These are phyloP conservation scores for Nasonovia ribisnigri DNA, from an alignment of 2,888 invertebrate species.

Conservation along the genomic window DNA sequence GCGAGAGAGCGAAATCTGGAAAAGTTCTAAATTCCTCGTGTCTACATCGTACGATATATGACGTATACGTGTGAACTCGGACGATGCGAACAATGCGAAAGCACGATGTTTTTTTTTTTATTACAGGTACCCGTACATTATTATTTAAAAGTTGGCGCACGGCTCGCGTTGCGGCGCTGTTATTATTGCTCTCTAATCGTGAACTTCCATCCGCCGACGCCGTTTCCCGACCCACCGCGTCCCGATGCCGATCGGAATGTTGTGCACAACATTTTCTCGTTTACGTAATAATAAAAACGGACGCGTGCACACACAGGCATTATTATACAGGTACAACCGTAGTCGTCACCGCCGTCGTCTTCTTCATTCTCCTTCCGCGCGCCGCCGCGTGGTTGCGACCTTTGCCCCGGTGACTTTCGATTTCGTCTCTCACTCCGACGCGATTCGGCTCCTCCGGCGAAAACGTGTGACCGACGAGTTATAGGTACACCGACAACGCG, in stretches of 20 bases:
- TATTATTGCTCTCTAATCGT: slow-evolving; percentile 14
- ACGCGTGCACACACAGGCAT: background rate
- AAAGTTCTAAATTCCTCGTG: background rate
- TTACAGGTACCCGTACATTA: background rate
- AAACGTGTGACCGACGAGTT: slow-evolving; percentile 51
- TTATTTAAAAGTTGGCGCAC: background rate
- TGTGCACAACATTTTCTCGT: background rate
- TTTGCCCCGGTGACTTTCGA: slow-evolving; percentile 60
- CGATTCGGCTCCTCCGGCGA: slow-evolving; percentile 26
- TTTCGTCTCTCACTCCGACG: slow-evolving; percentile 19
- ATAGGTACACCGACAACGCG: background rate
- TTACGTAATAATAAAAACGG: slow-evolving; percentile 45
- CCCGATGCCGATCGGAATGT: slow-evolving; percentile 25
- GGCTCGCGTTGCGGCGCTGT: background rate
- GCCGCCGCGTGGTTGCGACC: slow-evolving; percentile 9
- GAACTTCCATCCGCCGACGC: slow-evolving; percentile 4
- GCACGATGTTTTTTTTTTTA: background rate
- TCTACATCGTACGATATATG: background rate
- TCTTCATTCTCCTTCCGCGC: slow-evolving; percentile 4
- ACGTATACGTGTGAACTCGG: background rate
- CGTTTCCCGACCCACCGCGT: background rate
- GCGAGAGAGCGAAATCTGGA: background rate
- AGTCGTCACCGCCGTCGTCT: background rate
- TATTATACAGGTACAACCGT: background rate
- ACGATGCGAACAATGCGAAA: background rate